Evolutionary conservation across 2,113 vertebrate genomes (phyloP).

Genomic region (Casuarius casuarius): DNA sequence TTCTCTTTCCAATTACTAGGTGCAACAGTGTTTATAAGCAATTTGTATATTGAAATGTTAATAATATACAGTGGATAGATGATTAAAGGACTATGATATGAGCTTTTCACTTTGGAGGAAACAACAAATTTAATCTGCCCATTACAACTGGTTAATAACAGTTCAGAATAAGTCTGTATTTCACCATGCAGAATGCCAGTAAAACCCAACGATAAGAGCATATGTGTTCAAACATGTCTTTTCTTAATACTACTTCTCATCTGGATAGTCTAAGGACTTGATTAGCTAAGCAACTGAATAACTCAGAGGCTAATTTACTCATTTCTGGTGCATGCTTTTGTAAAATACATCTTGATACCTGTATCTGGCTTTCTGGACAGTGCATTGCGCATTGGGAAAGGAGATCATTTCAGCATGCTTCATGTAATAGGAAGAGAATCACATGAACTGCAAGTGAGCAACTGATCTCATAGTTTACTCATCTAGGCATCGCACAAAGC

Average conservation of each 20-base stretch:
- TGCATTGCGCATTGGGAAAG: constrained; percentile 19
- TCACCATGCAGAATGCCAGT: neutral
- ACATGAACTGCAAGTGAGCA: constrained; percentile 43
- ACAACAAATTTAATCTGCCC: neutral
- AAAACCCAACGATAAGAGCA: neutral
- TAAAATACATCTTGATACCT: constrained; percentile 21
- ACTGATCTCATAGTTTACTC: neutral
- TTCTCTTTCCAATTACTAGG: constrained; percentile 45
- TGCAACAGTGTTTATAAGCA: neutral
- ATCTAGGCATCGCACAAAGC: constrained; percentile 4
- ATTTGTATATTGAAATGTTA: constrained; percentile 50
- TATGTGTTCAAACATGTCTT: neutral
- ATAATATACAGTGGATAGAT: constrained; percentile 33
- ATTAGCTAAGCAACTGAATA: constrained; percentile 63
- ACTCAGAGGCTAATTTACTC: constrained; percentile 61
- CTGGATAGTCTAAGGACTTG: constrained; percentile 9
- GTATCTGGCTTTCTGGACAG: neutral
- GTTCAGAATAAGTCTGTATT: constrained; percentile 1
- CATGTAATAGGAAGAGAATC: constrained; percentile 24
- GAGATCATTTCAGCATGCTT: constrained; percentile 53
- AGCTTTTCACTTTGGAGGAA: constrained; percentile 26
- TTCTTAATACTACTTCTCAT: constrained; percentile 22
- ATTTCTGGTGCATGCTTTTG: constrained; percentile 57
- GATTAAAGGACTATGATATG: constrained; percentile 15
- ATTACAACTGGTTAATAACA: constrained; percentile 27